Percentiles rank a stretch among this genome's conserved stretches.
These are phyloP conservation scores for Pangasianodon gigas DNA, from an alignment of 2,113 vertebrate genomes.

Conservation along the genomic window DNA sequence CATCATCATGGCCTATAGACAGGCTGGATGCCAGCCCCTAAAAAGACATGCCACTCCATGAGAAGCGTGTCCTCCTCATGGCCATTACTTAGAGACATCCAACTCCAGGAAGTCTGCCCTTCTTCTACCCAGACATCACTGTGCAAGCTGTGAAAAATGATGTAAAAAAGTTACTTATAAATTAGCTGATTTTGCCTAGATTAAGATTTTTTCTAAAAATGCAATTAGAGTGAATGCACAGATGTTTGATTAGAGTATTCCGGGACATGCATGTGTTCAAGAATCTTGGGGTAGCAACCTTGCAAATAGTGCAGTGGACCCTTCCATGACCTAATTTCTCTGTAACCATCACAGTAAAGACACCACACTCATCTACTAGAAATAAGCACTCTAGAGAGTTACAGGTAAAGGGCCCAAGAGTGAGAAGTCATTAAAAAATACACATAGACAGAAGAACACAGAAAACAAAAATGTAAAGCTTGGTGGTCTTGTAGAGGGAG, in stretches of 20 bases:
- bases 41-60: neutral
- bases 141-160: neutral
- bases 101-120: neutral
- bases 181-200: neutral
- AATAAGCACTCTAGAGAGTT: neutral
- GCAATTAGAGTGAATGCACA: neutral
- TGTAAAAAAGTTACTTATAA: neutral
- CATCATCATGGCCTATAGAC: neutral
- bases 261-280: neutral
- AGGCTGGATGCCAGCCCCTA: neutral
- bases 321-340: slow-evolving; percentile 27
- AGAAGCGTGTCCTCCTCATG: neutral
- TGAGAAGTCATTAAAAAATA: neutral
- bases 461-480: neutral
- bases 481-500: neutral
- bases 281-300: neutral
- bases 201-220: neutral
- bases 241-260: neutral
- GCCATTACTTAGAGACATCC: neutral
- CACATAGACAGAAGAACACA: neutral
- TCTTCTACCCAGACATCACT: neutral
- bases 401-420: neutral
- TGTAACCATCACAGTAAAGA: neutral
- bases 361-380: neutral
- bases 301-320: slow-evolving; percentile 7